Evolutionary conservation across 2,113 vertebrate genomes (phyloP), one percentile per base, ranked within the genome.

Genomic region (Butastur rufipennis): DNA sequence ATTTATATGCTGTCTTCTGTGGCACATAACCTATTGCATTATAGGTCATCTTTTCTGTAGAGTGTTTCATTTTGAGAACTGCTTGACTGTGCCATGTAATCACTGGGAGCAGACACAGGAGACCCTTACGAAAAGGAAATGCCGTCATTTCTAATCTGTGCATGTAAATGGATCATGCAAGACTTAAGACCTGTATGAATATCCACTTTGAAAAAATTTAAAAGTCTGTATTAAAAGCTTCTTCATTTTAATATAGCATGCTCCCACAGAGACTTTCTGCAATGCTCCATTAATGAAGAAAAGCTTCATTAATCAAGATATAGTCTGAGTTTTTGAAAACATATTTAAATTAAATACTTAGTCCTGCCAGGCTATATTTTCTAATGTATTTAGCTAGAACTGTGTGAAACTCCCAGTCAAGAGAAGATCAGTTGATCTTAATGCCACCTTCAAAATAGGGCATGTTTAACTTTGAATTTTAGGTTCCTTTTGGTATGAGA

Each of bases 1-100:
- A 98, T 98, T 97, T 97, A 98, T 96, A 77, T 70, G 50, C 73
- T 95, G 92, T 94, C 95, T 97, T 97, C 95, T 96, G 95, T 92
- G 95, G 86, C 62, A 93, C 78, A 88, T 94, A 95, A 93, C 86
- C 94, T 97, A 93, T 80, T 97, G 80, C 90, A 87, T 97, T 94
- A 77, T 86, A 96, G 96, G 94, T 97, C 93, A 96, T 97, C 45
- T 93, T 93, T 88, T 95, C 90, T 95, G 88, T 48, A 94, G 95
- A 96, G 81, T 70, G 81, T 95, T 97, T 90, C 61, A n/a, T 74
- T 78, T 34, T 7, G 79, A 87, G 72, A 97, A 80, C 78, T 90
- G 84, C 62, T 93, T 96, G 88, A 36, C 55, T 72, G 88, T 96
- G 79, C 59, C 71, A 13, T 19, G 59, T 71, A 95, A 81, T 92